Conservation (phyloP, 1,140 invertebrate genomes). For the Oryctes rhinoceros region DNA sequence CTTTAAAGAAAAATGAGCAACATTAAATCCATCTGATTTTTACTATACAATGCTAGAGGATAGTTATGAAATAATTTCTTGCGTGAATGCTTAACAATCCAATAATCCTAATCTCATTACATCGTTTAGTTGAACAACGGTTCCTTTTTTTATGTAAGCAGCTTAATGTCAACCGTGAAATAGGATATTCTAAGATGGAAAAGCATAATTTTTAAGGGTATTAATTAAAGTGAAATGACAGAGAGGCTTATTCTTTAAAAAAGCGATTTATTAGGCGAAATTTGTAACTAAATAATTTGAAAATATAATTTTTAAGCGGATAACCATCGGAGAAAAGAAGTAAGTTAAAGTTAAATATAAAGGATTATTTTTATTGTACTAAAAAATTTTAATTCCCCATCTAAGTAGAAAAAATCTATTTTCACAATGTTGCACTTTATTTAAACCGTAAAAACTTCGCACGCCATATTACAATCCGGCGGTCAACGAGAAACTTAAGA, state of each 20-base stretch:
- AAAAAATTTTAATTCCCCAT: too few species aligned
- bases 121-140: constrained; percentile 27
- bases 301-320: too few species aligned
- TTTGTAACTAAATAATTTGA: neutral
- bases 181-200: neutral
- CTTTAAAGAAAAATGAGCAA: too few species aligned
- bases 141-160: neutral
- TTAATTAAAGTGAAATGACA: neutral
- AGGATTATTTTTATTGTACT: too few species aligned
- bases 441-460: too few species aligned
- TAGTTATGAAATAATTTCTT: neutral
- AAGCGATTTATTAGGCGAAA: neutral
- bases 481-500: too few species aligned
- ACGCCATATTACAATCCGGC: too few species aligned
- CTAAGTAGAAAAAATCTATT: too few species aligned
- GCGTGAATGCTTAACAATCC: neutral
- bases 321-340: too few species aligned
- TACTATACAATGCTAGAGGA: neutral
- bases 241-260: neutral
- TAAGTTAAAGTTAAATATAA: too few species aligned
- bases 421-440: too few species aligned
- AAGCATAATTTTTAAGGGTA: neutral
- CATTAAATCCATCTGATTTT: too few species aligned
- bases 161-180: constrained; percentile 22
- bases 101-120: constrained; percentile 22